Evolutionary conservation across 2,797 vertebrate genomes (phyloP).

Genomic region (Sebastes hubbsi): DNA sequence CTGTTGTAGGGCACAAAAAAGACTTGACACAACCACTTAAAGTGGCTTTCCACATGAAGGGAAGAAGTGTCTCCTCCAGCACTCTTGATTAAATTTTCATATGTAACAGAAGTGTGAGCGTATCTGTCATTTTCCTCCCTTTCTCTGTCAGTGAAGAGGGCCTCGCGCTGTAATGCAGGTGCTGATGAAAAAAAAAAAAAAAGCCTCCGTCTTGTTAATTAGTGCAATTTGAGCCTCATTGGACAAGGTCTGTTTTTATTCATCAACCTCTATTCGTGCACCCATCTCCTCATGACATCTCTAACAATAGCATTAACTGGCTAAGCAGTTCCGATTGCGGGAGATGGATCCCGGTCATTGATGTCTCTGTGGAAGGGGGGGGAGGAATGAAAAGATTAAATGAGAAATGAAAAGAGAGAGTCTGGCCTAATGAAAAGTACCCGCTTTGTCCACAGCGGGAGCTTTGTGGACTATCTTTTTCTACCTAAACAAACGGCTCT

Average conservation of each 20-base stretch:
- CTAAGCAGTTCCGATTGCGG: slow-evolving; percentile 54
- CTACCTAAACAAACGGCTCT: slow-evolving; percentile 41
- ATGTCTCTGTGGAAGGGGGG: slow-evolving; percentile 50
- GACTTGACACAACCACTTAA: slow-evolving; percentile 53
- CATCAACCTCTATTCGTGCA: slow-evolving; percentile 57
- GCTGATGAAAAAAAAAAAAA: neutral
- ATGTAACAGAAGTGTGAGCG: slow-evolving; percentile 30
- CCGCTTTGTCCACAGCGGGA: slow-evolving; percentile 24
- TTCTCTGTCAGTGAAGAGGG: slow-evolving; percentile 8
- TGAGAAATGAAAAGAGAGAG: slow-evolving; percentile 61
- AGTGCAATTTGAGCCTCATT: slow-evolving; percentile 52
- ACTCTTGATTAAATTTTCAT: slow-evolving; percentile 59
- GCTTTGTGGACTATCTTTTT: slow-evolving; percentile 23
- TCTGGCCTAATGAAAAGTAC: slow-evolving; percentile 51
- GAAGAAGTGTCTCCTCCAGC: slow-evolving; percentile 49
- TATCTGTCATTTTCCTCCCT: slow-evolving; percentile 35
- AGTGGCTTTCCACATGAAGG: slow-evolving; percentile 35
- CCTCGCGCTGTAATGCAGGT: slow-evolving; percentile 38
- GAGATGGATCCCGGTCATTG: slow-evolving; percentile 64
- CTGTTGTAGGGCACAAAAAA: slow-evolving; percentile 38
- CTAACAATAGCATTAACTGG: slow-evolving; percentile 65
- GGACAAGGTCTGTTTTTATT: slow-evolving; percentile 59
- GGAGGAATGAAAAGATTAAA: slow-evolving; percentile 43
- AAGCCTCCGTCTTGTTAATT: slow-evolving; percentile 47
- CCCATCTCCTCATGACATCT: slow-evolving; percentile 36